These are phyloP conservation scores for Malthinus flaveolus DNA, from an alignment of 2,888 invertebrate genomes.

Conservation along the genomic window DNA sequence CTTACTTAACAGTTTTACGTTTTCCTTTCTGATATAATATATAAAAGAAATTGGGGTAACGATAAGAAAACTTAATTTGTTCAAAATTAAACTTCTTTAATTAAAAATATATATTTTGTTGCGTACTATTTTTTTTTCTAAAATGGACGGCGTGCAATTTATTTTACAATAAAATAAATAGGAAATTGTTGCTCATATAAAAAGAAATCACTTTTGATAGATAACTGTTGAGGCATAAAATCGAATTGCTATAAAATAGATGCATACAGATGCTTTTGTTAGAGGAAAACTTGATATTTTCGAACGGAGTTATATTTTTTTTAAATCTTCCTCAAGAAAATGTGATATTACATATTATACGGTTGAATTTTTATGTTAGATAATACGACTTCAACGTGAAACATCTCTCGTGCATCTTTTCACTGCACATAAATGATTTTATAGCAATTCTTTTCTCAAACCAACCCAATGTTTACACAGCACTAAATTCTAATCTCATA, in stretches of 20 bases:
- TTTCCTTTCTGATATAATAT: not conserved
- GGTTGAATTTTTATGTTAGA: conserved; percentile 24
- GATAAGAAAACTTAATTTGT: not conserved
- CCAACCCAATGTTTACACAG: no score
- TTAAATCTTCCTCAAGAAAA: conserved; percentile 26
- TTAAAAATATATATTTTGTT: no score
- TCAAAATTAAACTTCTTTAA: not conserved
- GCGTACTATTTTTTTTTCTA: no score
- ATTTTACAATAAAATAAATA: not conserved
- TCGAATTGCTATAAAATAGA: conserved; percentile 38
- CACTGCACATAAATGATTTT: conserved; percentile 16
- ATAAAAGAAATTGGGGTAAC: not conserved
- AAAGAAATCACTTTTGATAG: conserved; percentile 31
- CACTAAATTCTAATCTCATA: no score
- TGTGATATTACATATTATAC: conserved; percentile 28
- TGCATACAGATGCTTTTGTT: conserved; percentile 32
- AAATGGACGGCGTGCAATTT: no score
- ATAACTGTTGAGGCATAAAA: conserved; percentile 36
- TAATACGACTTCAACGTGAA: conserved; percentile 23
- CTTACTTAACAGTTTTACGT: no score
- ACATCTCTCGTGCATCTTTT: conserved; percentile 10
- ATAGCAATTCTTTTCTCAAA: no score
- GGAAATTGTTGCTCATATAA: not conserved
- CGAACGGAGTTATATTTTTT: conserved; percentile 2
- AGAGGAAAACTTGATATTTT: conserved; percentile 27